Evolutionary conservation across 2,797 vertebrate genomes (phyloP).

Genomic region (Eulemur coronatus): DNA sequence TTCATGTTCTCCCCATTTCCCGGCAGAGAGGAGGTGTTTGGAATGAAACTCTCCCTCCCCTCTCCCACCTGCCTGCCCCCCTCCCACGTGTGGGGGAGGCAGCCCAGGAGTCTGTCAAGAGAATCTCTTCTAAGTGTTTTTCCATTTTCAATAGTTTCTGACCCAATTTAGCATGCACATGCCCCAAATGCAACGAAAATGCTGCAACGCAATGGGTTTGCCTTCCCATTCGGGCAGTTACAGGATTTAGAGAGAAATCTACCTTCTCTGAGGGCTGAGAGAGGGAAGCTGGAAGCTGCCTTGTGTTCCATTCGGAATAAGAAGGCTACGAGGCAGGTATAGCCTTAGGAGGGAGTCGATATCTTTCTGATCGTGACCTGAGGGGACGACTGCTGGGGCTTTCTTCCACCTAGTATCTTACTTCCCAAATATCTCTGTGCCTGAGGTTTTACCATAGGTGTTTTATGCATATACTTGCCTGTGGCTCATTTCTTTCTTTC

Average conservation of each 20-base stretch:
- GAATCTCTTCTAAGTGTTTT: background rate
- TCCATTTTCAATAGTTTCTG: constrained; percentile 43
- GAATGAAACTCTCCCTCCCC: background rate
- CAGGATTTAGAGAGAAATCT: background rate
- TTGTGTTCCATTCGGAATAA: background rate
- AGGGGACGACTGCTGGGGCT: background rate
- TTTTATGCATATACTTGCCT: background rate
- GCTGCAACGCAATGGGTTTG: background rate
- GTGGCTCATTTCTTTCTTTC: background rate
- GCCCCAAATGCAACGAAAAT: background rate
- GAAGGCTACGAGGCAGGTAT: background rate
- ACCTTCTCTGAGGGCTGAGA: background rate
- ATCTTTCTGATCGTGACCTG: background rate
- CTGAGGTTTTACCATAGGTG: too few species aligned
- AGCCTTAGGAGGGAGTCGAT: background rate
- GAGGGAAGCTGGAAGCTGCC: background rate
- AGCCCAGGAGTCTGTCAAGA: background rate
- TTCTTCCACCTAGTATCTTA: background rate
- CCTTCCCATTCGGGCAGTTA: background rate
- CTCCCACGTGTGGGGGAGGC: background rate
- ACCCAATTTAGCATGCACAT: constrained; percentile 39
- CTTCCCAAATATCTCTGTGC: background rate
- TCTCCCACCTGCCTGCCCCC: background rate
- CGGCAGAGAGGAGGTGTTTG: constrained; percentile 42
- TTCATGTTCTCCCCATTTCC: background rate